Percentiles rank a stretch among this genome's conserved stretches.
These are phyloP conservation scores for Acanthaster planci DNA, from an alignment of 35 echinoderm and acorn worm genomes.

Conservation along the genomic window DNA sequence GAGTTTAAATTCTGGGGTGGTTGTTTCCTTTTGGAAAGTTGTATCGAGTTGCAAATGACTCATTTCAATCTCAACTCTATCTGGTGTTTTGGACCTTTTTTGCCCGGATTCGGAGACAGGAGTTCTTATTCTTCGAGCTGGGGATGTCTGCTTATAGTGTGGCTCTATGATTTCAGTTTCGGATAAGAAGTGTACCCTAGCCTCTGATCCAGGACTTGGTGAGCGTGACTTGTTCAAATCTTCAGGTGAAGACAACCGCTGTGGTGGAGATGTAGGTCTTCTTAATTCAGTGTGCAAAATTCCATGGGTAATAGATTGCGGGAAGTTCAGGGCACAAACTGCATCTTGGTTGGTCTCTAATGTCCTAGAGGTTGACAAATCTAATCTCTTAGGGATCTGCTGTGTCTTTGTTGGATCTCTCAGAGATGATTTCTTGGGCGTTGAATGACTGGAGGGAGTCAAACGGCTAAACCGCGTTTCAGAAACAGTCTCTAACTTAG, in stretches of 20 bases:
- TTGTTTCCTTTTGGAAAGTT: slow-evolving; percentile 36
- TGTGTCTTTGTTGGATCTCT: background rate
- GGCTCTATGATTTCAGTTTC: slow-evolving; percentile 20
- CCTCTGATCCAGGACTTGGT: background rate
- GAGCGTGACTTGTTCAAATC: background rate
- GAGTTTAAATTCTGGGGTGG: slow-evolving; percentile 55
- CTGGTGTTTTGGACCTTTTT: background rate
- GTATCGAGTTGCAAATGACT: slow-evolving; percentile 19
- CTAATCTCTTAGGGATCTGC: background rate
- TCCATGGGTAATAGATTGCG: slow-evolving; percentile 38
- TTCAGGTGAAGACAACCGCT: background rate
- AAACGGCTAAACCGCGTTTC: background rate
- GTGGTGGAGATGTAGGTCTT: background rate
- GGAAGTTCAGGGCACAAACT: slow-evolving; percentile 4
- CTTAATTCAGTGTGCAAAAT: slow-evolving; percentile 31
- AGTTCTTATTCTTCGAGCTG: slow-evolving; percentile 3
- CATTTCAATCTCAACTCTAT: slow-evolving; percentile 36
- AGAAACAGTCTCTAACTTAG: slow-evolving; percentile 6
- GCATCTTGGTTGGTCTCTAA: background rate
- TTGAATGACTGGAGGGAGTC: background rate
- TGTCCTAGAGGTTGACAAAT: background rate
- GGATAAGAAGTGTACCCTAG: slow-evolving; percentile 2
- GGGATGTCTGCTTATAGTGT: background rate
- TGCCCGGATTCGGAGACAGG: background rate
- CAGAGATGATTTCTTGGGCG: background rate